These are phyloP conservation scores for Empis livida DNA, from an alignment of 2,888 invertebrate species.

Conservation along the genomic window DNA sequence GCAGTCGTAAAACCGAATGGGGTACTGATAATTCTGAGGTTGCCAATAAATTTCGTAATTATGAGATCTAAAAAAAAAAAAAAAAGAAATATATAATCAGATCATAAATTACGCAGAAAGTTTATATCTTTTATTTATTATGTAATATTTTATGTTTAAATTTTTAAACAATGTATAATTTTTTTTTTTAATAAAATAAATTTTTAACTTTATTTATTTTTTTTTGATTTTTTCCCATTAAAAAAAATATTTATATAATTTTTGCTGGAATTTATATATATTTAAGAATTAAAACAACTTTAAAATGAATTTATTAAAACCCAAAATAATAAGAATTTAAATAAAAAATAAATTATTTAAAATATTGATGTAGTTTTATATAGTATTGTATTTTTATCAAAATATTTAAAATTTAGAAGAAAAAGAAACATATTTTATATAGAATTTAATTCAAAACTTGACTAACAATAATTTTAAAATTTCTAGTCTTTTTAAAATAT, in stretches of 20 bases:
- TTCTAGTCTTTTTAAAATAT: no score
- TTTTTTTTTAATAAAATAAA: no score
- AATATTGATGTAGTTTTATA: constrained; percentile 15
- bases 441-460: no score
- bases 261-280: constrained; percentile 15
- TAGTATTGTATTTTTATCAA: constrained; percentile 8
- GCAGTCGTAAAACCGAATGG: constrained; percentile 47
- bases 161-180: no score
- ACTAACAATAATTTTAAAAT: no score
- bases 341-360: constrained; percentile 6
- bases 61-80: constrained; percentile 61
- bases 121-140: no score
- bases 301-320: constrained; percentile 2
- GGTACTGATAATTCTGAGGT: constrained; percentile 67
- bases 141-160: no score
- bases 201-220: no score
- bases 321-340: constrained; percentile 5
- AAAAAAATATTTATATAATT: constrained; percentile 6
- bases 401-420: no score
- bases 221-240: no score
- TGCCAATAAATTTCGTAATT: constrained; percentile 79
- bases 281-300: constrained; percentile 2
- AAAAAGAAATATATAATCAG: constrained; percentile 4
- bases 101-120: neutral
- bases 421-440: no score